These are phyloP conservation scores for Oceanodroma leucorhoa DNA, from an alignment of 2,797 vertebrate genomes.

Conservation along the genomic window DNA sequence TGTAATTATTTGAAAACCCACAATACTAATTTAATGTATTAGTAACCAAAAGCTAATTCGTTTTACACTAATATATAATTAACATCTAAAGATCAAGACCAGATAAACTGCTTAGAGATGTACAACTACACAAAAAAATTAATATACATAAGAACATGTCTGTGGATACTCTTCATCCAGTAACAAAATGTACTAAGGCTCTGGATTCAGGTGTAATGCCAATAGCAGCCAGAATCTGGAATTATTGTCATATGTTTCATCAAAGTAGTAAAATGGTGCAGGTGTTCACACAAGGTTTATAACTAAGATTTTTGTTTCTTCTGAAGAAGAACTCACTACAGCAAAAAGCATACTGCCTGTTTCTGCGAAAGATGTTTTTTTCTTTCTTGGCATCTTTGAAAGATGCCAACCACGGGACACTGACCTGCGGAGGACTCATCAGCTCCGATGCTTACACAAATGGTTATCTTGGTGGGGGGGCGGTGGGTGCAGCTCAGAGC, in stretches of 20 bases:
- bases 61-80: neutral
- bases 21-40: neutral
- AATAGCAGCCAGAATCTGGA: neutral
- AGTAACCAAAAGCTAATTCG: neutral
- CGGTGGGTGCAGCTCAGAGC: neutral
- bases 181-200: neutral
- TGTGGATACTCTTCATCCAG: neutral
- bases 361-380: neutral
- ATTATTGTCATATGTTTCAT: neutral
- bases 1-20: neutral
- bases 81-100: neutral
- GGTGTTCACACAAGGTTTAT: neutral
- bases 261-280: neutral
- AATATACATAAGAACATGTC: neutral
- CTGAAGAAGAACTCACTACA: neutral
- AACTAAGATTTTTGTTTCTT: neutral
- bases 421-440: accelerated
- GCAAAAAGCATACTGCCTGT: neutral
- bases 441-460: neutral
- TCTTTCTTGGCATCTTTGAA: neutral
- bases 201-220: neutral
- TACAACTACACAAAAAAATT: neutral
- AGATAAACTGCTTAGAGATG: neutral
- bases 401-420: neutral
- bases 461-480: neutral